Base-by-base conservation (phyloP, 2,888 invertebrate species). In the Aquatica leii region DNA sequence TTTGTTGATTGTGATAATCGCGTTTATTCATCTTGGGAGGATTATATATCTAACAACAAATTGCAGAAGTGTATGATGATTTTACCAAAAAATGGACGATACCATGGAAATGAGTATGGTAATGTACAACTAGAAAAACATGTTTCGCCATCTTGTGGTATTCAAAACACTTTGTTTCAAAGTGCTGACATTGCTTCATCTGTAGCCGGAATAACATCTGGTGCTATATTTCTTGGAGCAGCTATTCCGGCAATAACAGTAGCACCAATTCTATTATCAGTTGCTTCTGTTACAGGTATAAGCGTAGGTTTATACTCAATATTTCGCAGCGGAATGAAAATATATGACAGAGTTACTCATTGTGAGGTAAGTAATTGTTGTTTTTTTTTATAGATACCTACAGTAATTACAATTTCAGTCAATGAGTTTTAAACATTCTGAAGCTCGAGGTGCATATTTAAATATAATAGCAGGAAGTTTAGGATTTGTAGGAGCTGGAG, bases 381-480 rank as follows among this genome's bases (percentile, higher is more conserved):
- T 3, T 60, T 40, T 6, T 51, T 34, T 4, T 50, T 24, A 8
- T 6, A 24, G 14, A 48, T 1, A 15, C n/a, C n/a, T n/a, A n/a
- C n/a, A n/a, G n/a, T n/a, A n/a, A n/a, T n/a, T n/a, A 35, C 37
- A 20, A 6, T 37, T 43, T 46, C n/a, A 59, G 62, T 48, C 41
- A n/a, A 81, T 86, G 53, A 85, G 84, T 67, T 82, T 86, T 0
- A 78, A 78, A 20, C 84, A 87, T 71, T 75, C 85, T 0, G 87
- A 87, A 60, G 86, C 87, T 0, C 81, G 87, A 11, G 85, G 84
- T 49, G 86, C 86, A 56, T 87, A 87, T 82, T 70, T 87, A 18
- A 87, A 86, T 74, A 85, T 87, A 43, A 82, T 85, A 0, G 86
- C 86, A 1, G 86, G 35, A 41, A 31, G 53, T n/a, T 34, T 63